phyloP scores from a whole-genome alignment of 2,797 vertebrate species.

The Peromyscus nudipes region DNA sequence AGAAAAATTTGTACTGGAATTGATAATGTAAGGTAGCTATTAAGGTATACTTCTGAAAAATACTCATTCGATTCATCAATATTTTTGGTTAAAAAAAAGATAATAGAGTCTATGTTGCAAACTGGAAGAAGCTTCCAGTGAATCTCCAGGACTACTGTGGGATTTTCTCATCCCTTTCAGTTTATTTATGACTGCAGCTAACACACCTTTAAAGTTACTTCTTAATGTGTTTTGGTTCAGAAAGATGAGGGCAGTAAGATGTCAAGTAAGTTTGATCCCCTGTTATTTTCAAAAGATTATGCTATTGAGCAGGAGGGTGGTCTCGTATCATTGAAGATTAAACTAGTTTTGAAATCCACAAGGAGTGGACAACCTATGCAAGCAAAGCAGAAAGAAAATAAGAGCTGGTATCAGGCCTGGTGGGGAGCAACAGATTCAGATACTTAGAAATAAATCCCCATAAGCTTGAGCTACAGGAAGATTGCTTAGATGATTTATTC shows the following conservation, averaged over 20 bases:
- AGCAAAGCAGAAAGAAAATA: constrained; percentile 21
- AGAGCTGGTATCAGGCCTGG: not conserved
- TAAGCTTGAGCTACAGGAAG: not conserved
- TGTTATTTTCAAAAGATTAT: not conserved
- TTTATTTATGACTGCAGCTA: not conserved
- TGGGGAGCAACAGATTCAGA: not conserved
- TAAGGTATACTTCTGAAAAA: not conserved
- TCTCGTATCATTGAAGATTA: not conserved
- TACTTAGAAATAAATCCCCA: not conserved
- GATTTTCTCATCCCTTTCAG: not conserved
- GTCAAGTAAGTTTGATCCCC: not conserved
- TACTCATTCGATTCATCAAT: not conserved
- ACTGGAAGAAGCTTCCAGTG: not conserved
- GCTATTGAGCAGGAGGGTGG: not conserved
- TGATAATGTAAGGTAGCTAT: not conserved
- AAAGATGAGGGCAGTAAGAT: not conserved
- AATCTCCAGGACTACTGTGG: not conserved
- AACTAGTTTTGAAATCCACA: not conserved
- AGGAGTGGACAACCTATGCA: not conserved
- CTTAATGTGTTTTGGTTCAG: not conserved
- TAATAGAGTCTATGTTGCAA: not conserved
- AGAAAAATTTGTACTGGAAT: not conserved
- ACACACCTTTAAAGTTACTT: not conserved
- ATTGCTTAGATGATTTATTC: not conserved
- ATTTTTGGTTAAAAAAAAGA: not conserved